phyloP scores from a whole-genome alignment of 2,888 invertebrate genomes.

The Tetheella fluctuosa region DNA sequence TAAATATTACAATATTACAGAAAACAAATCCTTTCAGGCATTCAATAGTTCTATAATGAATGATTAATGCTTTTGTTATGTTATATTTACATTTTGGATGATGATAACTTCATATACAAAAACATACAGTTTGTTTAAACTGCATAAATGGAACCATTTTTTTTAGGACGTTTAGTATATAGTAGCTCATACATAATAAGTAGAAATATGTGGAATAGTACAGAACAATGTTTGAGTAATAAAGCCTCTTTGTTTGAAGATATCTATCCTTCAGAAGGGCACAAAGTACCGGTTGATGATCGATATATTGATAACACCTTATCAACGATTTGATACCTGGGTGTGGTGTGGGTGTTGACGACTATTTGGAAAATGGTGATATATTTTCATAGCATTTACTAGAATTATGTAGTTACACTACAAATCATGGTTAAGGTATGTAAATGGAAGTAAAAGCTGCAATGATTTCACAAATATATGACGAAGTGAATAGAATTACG shows the following conservation, averaged over 20 bases:
- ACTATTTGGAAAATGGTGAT: neutral
- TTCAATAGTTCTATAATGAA: too few species aligned
- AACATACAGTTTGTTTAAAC: too few species aligned
- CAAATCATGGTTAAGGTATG: neutral
- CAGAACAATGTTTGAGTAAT: conserved; percentile 8
- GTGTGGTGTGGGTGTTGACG: neutral
- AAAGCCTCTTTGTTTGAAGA: conserved; percentile 18
- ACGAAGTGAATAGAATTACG: too few species aligned
- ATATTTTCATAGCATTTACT: neutral
- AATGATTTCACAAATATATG: too few species aligned
- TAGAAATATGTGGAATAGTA: neutral
- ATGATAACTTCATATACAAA: too few species aligned
- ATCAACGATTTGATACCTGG: conserved; percentile 21
- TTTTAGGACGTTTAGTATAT: too few species aligned
- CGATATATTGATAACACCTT: conserved; percentile 23
- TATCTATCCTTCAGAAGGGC: conserved; percentile 25
- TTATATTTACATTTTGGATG: too few species aligned
- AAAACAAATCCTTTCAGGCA: too few species aligned
- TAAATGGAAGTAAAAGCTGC: neutral
- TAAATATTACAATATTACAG: too few species aligned
- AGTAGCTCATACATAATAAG: neutral
- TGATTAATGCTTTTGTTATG: too few species aligned
- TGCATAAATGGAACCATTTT: too few species aligned
- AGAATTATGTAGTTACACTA: neutral
- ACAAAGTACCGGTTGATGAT: conserved; percentile 23